Conservation (phyloP, 2,797 vertebrate genomes). For the Cynodonichthys magdalenae region DNA sequence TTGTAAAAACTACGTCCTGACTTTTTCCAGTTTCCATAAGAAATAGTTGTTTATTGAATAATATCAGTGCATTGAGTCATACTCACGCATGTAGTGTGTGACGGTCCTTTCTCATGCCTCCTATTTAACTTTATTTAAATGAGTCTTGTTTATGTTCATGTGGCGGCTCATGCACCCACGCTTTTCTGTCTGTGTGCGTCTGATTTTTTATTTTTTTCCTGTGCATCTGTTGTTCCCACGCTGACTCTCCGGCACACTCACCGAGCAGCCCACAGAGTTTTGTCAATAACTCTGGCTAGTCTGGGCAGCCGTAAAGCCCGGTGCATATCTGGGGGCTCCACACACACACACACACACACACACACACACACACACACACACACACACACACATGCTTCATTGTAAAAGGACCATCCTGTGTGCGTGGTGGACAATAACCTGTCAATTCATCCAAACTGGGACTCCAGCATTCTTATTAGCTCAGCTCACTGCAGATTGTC, state of each 20-base stretch:
- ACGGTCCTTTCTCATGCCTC: slow-evolving; percentile 23
- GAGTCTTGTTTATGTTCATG: slow-evolving; percentile 18
- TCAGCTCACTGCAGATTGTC: slow-evolving; percentile 33
- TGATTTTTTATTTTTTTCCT: slow-evolving; percentile 20
- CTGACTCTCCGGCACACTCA: slow-evolving; percentile 27
- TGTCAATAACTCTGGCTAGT: slow-evolving; percentile 53
- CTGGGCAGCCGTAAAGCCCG: slow-evolving; percentile 34
- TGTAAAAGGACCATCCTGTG: slow-evolving; percentile 48
- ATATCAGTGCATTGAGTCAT: slow-evolving; percentile 49
- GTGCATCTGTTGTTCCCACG: slow-evolving; percentile 56
- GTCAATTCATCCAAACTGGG: slow-evolving; percentile 40
- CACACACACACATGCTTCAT: slow-evolving; percentile 19
- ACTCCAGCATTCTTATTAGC: slow-evolving; percentile 39
- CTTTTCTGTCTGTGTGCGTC: slow-evolving; percentile 42
- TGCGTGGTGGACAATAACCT: slow-evolving; percentile 52
- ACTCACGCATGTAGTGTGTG: slow-evolving; percentile 47
- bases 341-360: slow-evolving; percentile 12
- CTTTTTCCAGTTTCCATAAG: neutral
- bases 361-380: no score
- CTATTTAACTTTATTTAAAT: slow-evolving; percentile 13
- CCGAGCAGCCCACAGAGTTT: slow-evolving; percentile 55
- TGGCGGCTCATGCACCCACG: slow-evolving; percentile 27
- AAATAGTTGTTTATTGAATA: slow-evolving; percentile 28
- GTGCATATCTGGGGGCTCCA: slow-evolving; percentile 61
- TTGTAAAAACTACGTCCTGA: slow-evolving; percentile 10